Evolutionary conservation across 2,888 invertebrate genomes (phyloP).

Genomic region (Cephus pulcher): DNA sequence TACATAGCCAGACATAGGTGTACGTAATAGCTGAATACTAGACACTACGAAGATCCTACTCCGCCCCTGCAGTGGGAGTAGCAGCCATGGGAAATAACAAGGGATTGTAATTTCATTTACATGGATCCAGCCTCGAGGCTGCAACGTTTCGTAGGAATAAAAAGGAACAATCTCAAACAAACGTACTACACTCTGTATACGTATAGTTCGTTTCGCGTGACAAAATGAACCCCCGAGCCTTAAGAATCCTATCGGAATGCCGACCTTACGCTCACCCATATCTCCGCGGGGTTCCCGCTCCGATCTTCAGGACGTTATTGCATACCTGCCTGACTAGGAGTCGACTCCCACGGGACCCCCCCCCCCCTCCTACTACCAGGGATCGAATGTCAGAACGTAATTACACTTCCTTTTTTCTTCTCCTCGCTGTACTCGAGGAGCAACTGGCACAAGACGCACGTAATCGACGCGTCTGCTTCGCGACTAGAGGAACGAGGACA

Average conservation of each 20-base stretch:
- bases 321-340: constrained; percentile 18
- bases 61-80: not conserved
- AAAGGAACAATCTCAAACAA: not conserved
- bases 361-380: not conserved
- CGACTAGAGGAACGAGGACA: not conserved
- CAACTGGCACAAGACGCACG: not conserved
- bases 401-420: not conserved
- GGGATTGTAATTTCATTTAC: not conserved
- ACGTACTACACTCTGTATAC: not conserved
- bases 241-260: constrained; percentile 44
- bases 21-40: not conserved
- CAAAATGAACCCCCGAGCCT: not conserved
- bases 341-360: not conserved
- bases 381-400: not conserved
- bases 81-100: not conserved
- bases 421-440: not conserved
- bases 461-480: not conserved
- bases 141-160: not conserved
- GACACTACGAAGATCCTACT: not conserved
- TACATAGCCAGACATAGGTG: not conserved
- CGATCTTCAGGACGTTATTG: constrained; percentile 34
- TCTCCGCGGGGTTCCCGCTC: constrained; percentile 28
- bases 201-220: constrained; percentile 11
- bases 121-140: not conserved
- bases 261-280: constrained; percentile 28